Percentiles rank a stretch among this genome's conserved stretches.
Evolutionary conservation across 2,888 invertebrate species (phyloP).

Genomic region (Athalia rosae): DNA sequence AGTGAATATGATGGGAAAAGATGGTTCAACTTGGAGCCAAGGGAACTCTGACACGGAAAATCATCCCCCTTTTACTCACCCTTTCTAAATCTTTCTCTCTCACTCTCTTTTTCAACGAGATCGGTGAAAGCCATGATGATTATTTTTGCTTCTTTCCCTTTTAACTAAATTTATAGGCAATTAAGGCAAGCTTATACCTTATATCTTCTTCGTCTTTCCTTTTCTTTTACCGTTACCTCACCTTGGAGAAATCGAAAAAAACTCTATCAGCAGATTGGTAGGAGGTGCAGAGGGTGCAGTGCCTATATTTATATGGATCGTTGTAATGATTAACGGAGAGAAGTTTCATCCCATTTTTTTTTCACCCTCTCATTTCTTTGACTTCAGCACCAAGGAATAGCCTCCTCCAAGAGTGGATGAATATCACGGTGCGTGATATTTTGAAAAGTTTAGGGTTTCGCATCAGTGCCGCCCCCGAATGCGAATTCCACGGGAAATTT

Average conservation of each 20-base stretch:
- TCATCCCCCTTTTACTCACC: conserved; percentile 37
- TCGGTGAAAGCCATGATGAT: conserved; percentile 6
- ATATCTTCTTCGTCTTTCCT: conserved; percentile 15
- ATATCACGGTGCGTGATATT: too few species aligned
- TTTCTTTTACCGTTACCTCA: conserved; percentile 5
- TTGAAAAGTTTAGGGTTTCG: too few species aligned
- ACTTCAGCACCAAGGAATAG: too few species aligned
- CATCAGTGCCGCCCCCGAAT: background rate
- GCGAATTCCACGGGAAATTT: background rate
- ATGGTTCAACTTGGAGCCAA: too few species aligned
- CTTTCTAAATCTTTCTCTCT: conserved; percentile 18
- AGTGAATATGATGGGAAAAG: too few species aligned
- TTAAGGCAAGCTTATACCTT: conserved; percentile 5
- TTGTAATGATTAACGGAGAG: too few species aligned
- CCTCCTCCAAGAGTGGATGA: too few species aligned
- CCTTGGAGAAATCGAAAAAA: conserved; percentile 35
- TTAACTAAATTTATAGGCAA: conserved; percentile 41
- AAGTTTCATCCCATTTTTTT: too few species aligned
- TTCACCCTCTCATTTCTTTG: too few species aligned
- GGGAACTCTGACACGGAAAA: background rate
- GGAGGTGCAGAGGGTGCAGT: background rate
- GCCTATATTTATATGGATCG: too few species aligned
- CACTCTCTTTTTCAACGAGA: background rate
- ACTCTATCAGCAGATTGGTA: conserved; percentile 14
- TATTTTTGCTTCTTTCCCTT: conserved; percentile 22